These are phyloP conservation scores for Acanthosepion lycidas DNA, from an alignment of 2,888 invertebrate genomes.

Conservation along the genomic window DNA sequence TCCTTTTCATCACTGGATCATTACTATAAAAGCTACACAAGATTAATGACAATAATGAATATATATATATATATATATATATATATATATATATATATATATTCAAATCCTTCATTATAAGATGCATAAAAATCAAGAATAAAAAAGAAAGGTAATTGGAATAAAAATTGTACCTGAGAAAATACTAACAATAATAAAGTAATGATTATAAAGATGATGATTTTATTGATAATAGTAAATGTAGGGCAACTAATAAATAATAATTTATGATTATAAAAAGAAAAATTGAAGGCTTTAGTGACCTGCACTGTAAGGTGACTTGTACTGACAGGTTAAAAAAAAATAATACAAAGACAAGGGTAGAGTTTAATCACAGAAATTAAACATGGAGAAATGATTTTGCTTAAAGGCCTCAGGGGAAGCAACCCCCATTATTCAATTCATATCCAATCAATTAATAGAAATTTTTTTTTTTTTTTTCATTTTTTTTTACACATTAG, in stretches of 20 bases:
- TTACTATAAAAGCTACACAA: too few species aligned
- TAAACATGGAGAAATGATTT: slow-evolving; percentile 6
- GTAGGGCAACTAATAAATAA: neutral
- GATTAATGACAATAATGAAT: too few species aligned
- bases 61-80: too few species aligned
- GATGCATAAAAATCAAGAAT: too few species aligned
- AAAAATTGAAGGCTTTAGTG: neutral
- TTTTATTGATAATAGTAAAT: neutral
- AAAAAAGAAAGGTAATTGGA: too few species aligned
- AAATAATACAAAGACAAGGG: neutral
- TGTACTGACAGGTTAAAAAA: neutral
- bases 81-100: too few species aligned
- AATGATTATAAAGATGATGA: neutral
- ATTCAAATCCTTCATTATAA: too few species aligned
- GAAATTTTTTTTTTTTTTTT: neutral
- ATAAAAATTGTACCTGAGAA: neutral
- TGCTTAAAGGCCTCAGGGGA: neutral
- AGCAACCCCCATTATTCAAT: neutral
- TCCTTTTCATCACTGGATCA: too few species aligned
- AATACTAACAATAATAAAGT: neutral
- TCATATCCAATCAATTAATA: neutral
- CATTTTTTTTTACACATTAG: neutral
- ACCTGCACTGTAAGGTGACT: neutral
- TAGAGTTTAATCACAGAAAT: neutral
- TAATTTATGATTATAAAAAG: neutral